A percentile compares a stretch with the other conserved stretches of the same genome.
Conservation (phyloP, 2,888 invertebrate genomes). For the Sesia bembeciformis region DNA sequence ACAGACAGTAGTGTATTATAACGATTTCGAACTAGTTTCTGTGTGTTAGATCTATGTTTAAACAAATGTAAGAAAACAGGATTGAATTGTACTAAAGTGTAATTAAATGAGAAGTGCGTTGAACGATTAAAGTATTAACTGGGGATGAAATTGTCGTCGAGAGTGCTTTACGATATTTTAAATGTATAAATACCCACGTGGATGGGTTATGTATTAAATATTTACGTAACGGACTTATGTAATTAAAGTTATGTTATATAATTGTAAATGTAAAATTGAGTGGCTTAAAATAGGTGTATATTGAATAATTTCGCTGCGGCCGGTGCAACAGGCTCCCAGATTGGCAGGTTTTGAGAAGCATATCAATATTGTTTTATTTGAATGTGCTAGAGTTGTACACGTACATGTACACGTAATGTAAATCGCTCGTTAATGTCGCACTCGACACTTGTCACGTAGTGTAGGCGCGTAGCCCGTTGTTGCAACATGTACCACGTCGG, state of each 20-base stretch:
- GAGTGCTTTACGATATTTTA: constrained; percentile 20
- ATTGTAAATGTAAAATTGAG: constrained; percentile 53
- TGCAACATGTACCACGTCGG: constrained; percentile 42
- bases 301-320: constrained; percentile 30
- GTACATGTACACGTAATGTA: constrained; percentile 18
- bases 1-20: too few species aligned
- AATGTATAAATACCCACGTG: constrained; percentile 15
- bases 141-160: constrained; percentile 34
- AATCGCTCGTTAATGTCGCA: constrained; percentile 47
- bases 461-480: constrained; percentile 51
- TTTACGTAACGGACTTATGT: constrained; percentile 8
- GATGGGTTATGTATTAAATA: neutral
- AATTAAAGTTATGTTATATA: constrained; percentile 34
- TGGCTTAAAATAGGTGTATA: constrained; percentile 55
- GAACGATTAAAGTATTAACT: constrained; percentile 51
- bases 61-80: neutral
- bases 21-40: too few species aligned
- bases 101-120: neutral
- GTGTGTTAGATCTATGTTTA: too few species aligned
- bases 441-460: constrained; percentile 47
- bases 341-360: constrained; percentile 23
- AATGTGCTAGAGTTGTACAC: constrained; percentile 34
- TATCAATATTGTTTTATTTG: constrained; percentile 56
- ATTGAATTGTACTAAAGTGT: neutral
- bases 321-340: constrained; percentile 6